Percentiles rank a stretch among this genome's conserved stretches.
Conservation (phyloP, 2,888 invertebrate species). For the Orthosia gracilis region DNA sequence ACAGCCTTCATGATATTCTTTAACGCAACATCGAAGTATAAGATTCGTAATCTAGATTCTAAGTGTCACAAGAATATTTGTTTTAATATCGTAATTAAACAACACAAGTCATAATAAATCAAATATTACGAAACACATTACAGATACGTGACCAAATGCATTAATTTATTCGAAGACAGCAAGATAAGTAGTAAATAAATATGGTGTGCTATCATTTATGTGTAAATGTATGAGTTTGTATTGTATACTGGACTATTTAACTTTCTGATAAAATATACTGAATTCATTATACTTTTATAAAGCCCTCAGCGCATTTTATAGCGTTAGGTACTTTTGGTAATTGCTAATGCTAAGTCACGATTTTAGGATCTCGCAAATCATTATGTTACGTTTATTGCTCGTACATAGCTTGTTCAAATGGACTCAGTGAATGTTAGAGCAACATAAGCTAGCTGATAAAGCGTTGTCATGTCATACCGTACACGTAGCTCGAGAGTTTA, state of each 20-base stretch:
- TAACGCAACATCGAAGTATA: conserved; percentile 9
- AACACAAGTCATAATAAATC: conserved; percentile 28
- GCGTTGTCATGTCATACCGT: conserved; percentile 10
- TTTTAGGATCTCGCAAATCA: conserved; percentile 13
- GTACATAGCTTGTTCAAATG: background rate
- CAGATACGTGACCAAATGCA: conserved; percentile 63
- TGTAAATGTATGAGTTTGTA: conserved; percentile 66
- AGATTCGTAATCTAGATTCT: background rate
- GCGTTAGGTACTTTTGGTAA: conserved; percentile 16
- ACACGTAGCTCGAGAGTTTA: conserved; percentile 8
- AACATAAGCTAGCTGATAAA: conserved; percentile 19
- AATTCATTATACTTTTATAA: conserved; percentile 57
- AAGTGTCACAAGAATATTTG: conserved; percentile 12
- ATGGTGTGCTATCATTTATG: conserved; percentile 68
- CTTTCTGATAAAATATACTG: conserved; percentile 67
- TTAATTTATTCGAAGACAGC: conserved; percentile 73
- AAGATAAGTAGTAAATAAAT: conserved; percentile 73
- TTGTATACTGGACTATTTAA: conserved; percentile 72
- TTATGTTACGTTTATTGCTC: conserved; percentile 18
- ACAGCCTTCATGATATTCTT: background rate
- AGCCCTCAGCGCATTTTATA: conserved; percentile 50
- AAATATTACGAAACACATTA: conserved; percentile 45
- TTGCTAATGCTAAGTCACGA: conserved; percentile 1
- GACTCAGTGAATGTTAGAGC: conserved; percentile 3
- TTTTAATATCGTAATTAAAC: conserved; percentile 27